Conservation (phyloP, 2,113 vertebrate genomes). For the Paramisgurnus dabryanus region DNA sequence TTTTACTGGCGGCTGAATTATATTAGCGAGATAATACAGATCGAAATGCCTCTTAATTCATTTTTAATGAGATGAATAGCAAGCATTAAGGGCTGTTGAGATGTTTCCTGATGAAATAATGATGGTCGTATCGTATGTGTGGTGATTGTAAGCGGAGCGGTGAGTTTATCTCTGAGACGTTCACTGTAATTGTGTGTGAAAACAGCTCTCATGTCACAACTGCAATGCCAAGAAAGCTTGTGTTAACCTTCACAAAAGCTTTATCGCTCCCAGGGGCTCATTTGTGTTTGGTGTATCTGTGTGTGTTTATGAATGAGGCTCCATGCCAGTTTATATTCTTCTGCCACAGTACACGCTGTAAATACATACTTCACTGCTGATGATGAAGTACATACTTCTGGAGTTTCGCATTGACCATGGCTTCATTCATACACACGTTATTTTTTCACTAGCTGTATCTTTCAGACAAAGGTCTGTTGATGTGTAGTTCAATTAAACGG, state of each 20-base stretch:
- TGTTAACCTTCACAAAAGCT: conserved; percentile 2
- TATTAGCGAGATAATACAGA: background rate
- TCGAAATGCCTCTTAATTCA: background rate
- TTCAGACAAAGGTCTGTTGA: too few species aligned
- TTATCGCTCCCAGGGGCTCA: conserved; percentile 15
- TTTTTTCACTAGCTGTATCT: too few species aligned
- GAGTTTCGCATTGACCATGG: too few species aligned
- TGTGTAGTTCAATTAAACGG: too few species aligned
- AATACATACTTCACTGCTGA: too few species aligned
- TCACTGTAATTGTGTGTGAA: conserved; percentile 66
- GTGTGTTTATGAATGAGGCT: background rate
- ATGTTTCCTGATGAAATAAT: background rate
- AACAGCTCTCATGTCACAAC: conserved; percentile 37
- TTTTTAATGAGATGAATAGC: background rate
- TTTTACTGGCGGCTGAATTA: background rate
- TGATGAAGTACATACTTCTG: too few species aligned
- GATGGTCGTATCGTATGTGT: background rate
- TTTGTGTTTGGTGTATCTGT: background rate
- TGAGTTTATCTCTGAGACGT: conserved; percentile 53
- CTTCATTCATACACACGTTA: too few species aligned
- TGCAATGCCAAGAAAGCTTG: background rate
- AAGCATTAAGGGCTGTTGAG: background rate
- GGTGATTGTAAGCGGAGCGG: background rate
- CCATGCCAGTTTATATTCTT: too few species aligned
- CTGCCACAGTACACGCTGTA: background rate